Conservation (phyloP, 2,888 invertebrate genomes). For the Cantharis rufa region DNA sequence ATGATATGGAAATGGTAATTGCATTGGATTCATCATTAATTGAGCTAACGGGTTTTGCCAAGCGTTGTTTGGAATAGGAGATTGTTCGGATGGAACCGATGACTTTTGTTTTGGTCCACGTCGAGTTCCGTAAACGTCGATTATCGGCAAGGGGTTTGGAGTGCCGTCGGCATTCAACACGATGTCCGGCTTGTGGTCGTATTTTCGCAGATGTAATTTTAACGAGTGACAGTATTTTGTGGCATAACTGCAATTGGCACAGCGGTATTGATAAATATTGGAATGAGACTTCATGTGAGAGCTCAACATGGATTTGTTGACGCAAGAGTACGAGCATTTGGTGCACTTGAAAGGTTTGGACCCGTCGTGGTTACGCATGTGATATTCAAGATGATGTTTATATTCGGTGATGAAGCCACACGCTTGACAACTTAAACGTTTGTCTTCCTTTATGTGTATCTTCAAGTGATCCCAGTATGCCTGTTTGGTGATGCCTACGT, state of each 20-base stretch:
- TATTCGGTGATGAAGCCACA: conserved; percentile 98
- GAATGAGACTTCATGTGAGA: conserved; percentile 97
- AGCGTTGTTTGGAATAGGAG: neutral
- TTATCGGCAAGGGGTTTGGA: conserved; percentile 84
- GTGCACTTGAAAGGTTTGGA: conserved; percentile 94
- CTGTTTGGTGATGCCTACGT: conserved; percentile 81
- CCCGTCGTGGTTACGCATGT: conserved; percentile 91
- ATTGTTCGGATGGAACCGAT: conserved; percentile 1
- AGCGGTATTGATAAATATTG: conserved; percentile 89
- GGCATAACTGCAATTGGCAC: conserved; percentile 91
- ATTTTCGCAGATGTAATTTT: conserved; percentile 92
- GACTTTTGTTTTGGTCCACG: conserved; percentile 78
- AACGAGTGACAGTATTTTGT: conserved; percentile 98
- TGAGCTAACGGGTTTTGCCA: conserved; percentile 34
- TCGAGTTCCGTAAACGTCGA: conserved; percentile 89
- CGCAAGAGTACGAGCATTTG: conserved; percentile 87
- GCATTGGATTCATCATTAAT: conserved; percentile 37
- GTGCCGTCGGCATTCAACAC: conserved; percentile 88
- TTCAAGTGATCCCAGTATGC: conserved; percentile 93
- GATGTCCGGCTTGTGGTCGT: conserved; percentile 87
- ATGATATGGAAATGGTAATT: conserved; percentile 38
- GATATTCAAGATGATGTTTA: conserved; percentile 98
- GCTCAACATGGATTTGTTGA: conserved; percentile 99
- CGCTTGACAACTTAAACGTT: conserved; percentile 84
- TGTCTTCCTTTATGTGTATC: conserved; percentile 91